Percentiles rank a stretch among this genome's conserved stretches.
Conservation (phyloP, 2,888 invertebrate species). For the Miltochrista miniata region DNA sequence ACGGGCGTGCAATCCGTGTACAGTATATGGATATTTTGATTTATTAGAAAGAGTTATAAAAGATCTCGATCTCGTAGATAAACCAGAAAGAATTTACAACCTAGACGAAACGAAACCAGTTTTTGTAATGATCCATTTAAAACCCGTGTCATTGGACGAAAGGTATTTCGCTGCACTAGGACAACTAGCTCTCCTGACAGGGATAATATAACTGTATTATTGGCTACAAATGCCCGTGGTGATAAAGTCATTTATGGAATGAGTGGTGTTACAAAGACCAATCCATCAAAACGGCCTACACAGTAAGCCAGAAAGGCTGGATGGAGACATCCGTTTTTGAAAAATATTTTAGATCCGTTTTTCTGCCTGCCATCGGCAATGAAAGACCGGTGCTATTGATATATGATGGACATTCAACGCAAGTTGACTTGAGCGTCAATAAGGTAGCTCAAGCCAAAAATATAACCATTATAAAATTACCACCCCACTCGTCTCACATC, state of each 20-base stretch:
- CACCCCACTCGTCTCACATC: background rate
- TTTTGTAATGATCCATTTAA: slow-evolving; percentile 32
- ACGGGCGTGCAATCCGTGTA: slow-evolving; percentile 11
- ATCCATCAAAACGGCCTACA: slow-evolving; percentile 12
- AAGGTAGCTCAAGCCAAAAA: background rate
- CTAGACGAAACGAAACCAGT: slow-evolving; percentile 22
- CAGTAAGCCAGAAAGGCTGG: slow-evolving; percentile 10
- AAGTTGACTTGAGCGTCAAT: background rate
- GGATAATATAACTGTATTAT: background rate
- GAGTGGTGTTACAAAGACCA: slow-evolving; percentile 16
- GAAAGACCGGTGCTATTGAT: background rate
- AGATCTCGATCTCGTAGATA: slow-evolving; percentile 29
- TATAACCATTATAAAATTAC: background rate
- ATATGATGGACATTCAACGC: background rate
- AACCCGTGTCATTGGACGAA: slow-evolving; percentile 27
- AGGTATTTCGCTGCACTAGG: slow-evolving; percentile 8
- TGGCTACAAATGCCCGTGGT: slow-evolving; percentile 7
- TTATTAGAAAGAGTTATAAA: background rate
- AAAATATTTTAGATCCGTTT: slow-evolving; percentile 33
- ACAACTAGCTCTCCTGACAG: slow-evolving; percentile 14
- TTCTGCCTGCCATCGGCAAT: slow-evolving; percentile 22
- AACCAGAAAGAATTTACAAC: slow-evolving; percentile 30
- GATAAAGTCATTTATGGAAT: slow-evolving; percentile 23
- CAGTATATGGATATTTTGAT: too few species aligned
- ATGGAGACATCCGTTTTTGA: slow-evolving; percentile 37